These are phyloP conservation scores for Caretta caretta DNA, from an alignment of 2,113 vertebrate species.

Conservation along the genomic window DNA sequence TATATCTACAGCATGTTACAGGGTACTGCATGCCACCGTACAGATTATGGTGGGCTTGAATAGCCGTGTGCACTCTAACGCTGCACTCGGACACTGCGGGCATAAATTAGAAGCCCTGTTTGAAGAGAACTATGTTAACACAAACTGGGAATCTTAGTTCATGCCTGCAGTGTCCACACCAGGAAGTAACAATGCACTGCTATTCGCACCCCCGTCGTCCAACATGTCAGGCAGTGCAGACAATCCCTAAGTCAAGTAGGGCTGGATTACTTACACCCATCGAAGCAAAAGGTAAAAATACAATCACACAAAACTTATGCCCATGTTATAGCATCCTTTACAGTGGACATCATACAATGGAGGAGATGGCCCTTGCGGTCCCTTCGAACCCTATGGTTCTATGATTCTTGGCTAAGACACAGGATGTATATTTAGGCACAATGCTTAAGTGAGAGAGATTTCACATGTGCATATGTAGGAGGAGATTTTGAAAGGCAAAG, in stretches of 20 bases:
- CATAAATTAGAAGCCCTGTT: background rate
- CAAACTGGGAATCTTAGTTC: background rate
- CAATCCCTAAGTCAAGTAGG: background rate
- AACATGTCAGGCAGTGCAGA: background rate
- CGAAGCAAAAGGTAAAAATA: background rate
- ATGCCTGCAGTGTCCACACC: background rate
- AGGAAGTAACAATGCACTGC: background rate
- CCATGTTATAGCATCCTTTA: background rate
- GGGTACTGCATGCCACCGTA: background rate
- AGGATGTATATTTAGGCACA: background rate
- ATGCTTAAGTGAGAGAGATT: background rate
- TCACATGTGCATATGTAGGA: background rate
- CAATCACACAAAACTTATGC: background rate
- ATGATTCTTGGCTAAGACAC: background rate
- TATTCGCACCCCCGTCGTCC: background rate
- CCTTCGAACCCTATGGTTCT: background rate
- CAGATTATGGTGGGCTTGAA: background rate
- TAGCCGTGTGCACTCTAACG: background rate
- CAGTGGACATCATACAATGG: background rate
- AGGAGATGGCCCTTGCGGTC: too few species aligned
- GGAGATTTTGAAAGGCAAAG: background rate
- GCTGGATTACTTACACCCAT: background rate
- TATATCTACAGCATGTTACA: too few species aligned
- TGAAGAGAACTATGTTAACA: background rate
- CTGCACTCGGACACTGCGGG: too few species aligned